Evolutionary conservation across 30 jellyfish, hydroid and myxozoan genomes (phyloP), one percentile per base, ranked within the genome.

Genomic region (Aurelia aurita complex sp. Pacific): DNA sequence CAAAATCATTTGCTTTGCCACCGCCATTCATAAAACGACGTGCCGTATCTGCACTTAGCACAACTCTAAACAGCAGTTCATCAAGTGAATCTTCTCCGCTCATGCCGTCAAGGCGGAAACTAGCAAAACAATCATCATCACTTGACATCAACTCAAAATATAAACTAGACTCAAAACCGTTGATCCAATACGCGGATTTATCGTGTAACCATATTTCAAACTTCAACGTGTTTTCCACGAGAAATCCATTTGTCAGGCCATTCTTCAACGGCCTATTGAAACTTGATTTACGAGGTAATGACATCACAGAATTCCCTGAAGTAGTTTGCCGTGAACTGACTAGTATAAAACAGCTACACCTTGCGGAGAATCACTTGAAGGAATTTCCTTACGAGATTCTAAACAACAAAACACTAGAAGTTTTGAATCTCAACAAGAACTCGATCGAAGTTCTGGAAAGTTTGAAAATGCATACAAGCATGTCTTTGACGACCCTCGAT

Each of bases 381-480:
- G 74, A 79, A 46, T 85, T 94, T 60, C 97, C 99, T 3, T 94
- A 89, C 69, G 95, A 81, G 35, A 57, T 94, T 46, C 52, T 94
- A 15, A 29, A 15, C n/a, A 91, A 73, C 76, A 64, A 70, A 51
- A 50, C 77, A 19, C 74, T 94, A 7, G 92, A 84, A 59, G 80
- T 65, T 12, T 35, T 94, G 33, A 85, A 89, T 67, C 72, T 94
- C 35, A 36, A 96, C 62, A 62, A 81, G 50, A 94, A 94, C 69
- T 6, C 46, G 33, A 85, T 94, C 60, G 38, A 53, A 17, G 40
- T 54, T 2, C n/a, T 89, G 53, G 79, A 81, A 6, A 76, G 71
- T 36, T 40, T 60, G 4, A 51, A 66, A 29, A 29, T 94, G 60
- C 86, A 64, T 14, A 36, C 68, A 6, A 43, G 85, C 9, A 15